phyloP scores from a whole-genome alignment of 2,888 invertebrate genomes.

The Phlogophora meticulosa region DNA sequence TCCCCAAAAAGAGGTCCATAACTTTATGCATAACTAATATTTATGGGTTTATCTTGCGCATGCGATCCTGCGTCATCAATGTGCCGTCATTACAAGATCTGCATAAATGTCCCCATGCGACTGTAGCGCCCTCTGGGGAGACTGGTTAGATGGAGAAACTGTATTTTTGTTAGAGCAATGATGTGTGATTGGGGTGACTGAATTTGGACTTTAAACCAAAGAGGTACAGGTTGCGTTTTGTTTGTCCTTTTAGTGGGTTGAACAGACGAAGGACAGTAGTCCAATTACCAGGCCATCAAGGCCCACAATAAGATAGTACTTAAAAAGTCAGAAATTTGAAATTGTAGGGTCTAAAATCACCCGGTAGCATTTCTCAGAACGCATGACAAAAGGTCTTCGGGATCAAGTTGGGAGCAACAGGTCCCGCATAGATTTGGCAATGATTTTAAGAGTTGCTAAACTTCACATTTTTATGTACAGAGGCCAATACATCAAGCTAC shows the following conservation, averaged over 20 bases:
- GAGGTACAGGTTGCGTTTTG: conserved; percentile 39
- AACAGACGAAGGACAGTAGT: conserved; percentile 34
- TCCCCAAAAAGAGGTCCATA: conserved; percentile 40
- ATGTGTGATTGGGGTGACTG: neutral
- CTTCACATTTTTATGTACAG: too few relatives aligned
- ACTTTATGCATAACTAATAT: conserved; percentile 65
- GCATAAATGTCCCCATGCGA: conserved; percentile 86
- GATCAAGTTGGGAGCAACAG: too few relatives aligned
- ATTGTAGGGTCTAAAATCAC: too few relatives aligned
- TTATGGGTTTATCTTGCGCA: conserved; percentile 62
- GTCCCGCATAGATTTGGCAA: too few relatives aligned
- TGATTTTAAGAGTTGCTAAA: too few relatives aligned
- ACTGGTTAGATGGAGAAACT: conserved; percentile 42
- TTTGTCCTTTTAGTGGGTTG: neutral
- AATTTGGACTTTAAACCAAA: conserved; percentile 29
- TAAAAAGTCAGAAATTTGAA: too few relatives aligned
- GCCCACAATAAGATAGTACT: too few relatives aligned
- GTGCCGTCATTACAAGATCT: conserved; percentile 74
- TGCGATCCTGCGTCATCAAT: conserved; percentile 49
- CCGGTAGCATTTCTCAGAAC: too few relatives aligned
- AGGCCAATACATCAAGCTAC: too few relatives aligned
- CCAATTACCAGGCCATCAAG: neutral
- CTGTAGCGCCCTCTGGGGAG: conserved; percentile 74
- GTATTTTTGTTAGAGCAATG: conserved; percentile 46
- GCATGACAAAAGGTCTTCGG: too few relatives aligned